Base-by-base conservation (phyloP, 2,113 vertebrate species). In the Ardeotis arabs region DNA sequence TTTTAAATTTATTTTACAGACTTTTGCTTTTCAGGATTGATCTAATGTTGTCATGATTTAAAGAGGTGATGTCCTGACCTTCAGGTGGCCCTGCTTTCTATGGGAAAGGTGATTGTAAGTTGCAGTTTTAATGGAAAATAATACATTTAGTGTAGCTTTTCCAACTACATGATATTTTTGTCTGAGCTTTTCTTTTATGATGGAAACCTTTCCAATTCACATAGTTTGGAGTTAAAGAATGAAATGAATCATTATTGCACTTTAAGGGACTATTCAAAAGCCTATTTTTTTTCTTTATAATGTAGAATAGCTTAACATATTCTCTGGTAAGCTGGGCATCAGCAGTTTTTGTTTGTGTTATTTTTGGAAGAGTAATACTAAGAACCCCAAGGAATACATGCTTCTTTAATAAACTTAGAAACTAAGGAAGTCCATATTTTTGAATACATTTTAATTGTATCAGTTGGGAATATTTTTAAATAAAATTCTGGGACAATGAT, bases 401-500 rank as follows among this genome's bases (percentile, higher is more conserved):
- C 18, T 31, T 45, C 35, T 92, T 82, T 73, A 78, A 59, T 52
- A 82, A 87, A 73, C 62, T 58, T 73, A 56, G 53, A 85, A 88
- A 69, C 16, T 33, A 84, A 59, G n/a, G 23, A 87, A 85, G 25
- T 69, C 52, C 0, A 0, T 74, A 7, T 52, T 93, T 56, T 52
- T 88, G 19, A 91, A 90, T 63, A 63, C 19, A 41, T 52, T 84
- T 88, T 81, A 90, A 47, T 89, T 76, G 50, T 93, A 23, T 89
- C 91, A 84, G 50, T 66, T 97, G 83, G 84, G 93, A 96, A 86
- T 86, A 41, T 67, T 58, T 79, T 92, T 12, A 45, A 87, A 88
- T 87, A 84, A 78, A 75, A 67, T 73, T 77, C 45, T 92, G 53
- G 29, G 41, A 39, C 33, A 87, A 12, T 84, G 47, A 16, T 75